These are phyloP conservation scores for Halcyon chelicuti DNA, from an alignment of 2,797 vertebrate genomes.

Conservation along the genomic window DNA sequence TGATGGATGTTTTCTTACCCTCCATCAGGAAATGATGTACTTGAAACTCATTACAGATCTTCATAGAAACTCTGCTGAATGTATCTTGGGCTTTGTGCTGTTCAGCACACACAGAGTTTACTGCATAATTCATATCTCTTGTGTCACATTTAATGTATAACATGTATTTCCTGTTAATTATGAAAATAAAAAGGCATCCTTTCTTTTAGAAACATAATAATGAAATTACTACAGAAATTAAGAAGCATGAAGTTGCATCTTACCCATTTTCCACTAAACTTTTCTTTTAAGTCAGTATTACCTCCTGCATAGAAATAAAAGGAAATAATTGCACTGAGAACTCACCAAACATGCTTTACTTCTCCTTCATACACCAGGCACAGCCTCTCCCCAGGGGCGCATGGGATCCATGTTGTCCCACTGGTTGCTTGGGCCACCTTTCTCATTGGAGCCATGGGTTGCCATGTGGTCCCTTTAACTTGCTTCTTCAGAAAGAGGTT, in stretches of 20 bases:
- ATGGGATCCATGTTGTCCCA: not conserved
- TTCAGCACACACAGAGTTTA: conserved; percentile 65
- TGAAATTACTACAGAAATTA: conserved; percentile 66
- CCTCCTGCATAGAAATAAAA: not conserved
- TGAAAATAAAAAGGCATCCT: conserved; percentile 74
- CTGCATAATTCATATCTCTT: conserved; percentile 84
- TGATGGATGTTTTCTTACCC: conserved; percentile 82
- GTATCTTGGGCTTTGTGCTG: conserved; percentile 78
- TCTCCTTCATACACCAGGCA: not conserved
- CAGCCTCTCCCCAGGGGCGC: not conserved
- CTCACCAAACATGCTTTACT: not conserved
- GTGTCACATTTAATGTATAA: conserved; percentile 81
- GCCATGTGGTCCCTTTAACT: not conserved
- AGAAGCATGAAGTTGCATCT: conserved; percentile 16
- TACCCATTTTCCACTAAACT: not conserved
- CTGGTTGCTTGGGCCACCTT: not conserved
- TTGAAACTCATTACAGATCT: conserved; percentile 82
- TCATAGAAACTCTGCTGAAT: conserved; percentile 67
- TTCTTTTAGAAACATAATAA: conserved; percentile 74
- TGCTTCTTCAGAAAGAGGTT: not conserved
- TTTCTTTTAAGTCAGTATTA: not conserved
- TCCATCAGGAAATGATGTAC: conserved; percentile 82
- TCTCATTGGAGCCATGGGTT: not conserved
- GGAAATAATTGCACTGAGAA: not conserved
- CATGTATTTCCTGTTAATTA: conserved; percentile 81